These are phyloP conservation scores for Ceyx cyanopectus DNA, from an alignment of 2,113 vertebrate species.

Conservation along the genomic window DNA sequence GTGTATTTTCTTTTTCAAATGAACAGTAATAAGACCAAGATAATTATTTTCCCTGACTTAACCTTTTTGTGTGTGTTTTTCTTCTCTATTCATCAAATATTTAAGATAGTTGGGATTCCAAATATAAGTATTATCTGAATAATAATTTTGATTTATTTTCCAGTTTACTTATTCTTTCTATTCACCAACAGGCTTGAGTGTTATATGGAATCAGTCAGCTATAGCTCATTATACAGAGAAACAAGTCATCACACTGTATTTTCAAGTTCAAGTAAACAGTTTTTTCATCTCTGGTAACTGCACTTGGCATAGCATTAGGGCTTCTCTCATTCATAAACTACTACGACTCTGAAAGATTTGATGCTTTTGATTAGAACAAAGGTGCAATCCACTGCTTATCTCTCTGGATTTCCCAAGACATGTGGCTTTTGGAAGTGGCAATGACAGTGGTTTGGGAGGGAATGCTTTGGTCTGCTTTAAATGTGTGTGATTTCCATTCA, in stretches of 20 bases:
- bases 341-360: background rate
- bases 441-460: constrained; percentile 13
- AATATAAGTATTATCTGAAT: background rate
- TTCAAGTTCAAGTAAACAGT: background rate
- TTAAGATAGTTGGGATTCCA: constrained; percentile 33
- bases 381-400: constrained; percentile 17
- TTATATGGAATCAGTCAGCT: background rate
- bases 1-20: background rate
- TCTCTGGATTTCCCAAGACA: constrained; percentile 39
- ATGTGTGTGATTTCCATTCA: background rate
- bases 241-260: accelerated
- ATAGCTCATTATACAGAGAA: background rate
- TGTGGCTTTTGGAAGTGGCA: constrained; percentile 55
- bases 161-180: background rate
- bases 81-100: background rate
- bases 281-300: background rate
- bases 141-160: constrained; percentile 30
- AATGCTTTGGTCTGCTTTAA: background rate
- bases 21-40: background rate
- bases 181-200: background rate
- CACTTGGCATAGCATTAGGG: background rate
- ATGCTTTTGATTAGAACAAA: constrained; percentile 27
- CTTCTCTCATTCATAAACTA: background rate
- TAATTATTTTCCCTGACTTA: constrained; percentile 39
- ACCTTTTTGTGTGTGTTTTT: background rate